Base-by-base conservation (phyloP, 1,140 invertebrate species). In the Drosophila nigrodunni region DNA sequence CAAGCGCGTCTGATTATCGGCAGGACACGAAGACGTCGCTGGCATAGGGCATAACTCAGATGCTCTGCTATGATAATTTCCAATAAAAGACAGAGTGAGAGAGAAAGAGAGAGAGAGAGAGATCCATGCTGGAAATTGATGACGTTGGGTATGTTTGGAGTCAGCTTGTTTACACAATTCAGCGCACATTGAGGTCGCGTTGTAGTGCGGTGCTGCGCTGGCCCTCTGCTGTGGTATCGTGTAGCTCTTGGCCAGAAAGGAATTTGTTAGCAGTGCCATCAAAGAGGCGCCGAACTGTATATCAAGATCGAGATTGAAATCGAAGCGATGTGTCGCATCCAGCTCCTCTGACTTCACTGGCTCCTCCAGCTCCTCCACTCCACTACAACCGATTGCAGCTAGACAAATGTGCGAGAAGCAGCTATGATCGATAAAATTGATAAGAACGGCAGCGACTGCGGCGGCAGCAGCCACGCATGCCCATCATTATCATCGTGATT, bases 91-190 rank as follows among this genome's bases (percentile, higher is more conserved):
- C 39, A 34, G 34, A 57, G 18, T 30, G 4, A 5, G 10, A 86
- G 75, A 69, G 34, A 44, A 39, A 4, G 7, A 46, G 21, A 41
- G 3, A 11, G 10, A 47, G 7, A 3, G 10, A 49, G 25, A 61
- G 55, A 69, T 30, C 71, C 60, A 49, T 62, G 67, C 37, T 35
- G 54, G 78, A 89, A 90, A 90, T 90, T 90, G 86, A 90, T 90
- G 86, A 90, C 82, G 86, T 78, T 85, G 81, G 47, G 85, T 89
- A 89, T 89, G 86, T 89, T 86, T 89, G 85, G 87, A 90, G 86
- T 90, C 86, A 90, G 86, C 86, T 90, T 90, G 86, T 90, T 90
- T 90, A 90, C 86, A 90, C 86, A 90, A 90, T 90, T 90, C 86
- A 90, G 82, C 87, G 86, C 88, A 90, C 86, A 90, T 90, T 79